Percentiles rank a stretch among this genome's conserved stretches.
Conservation (phyloP, 2,888 invertebrate genomes). For the Eueremaeus valkanovi region DNA sequence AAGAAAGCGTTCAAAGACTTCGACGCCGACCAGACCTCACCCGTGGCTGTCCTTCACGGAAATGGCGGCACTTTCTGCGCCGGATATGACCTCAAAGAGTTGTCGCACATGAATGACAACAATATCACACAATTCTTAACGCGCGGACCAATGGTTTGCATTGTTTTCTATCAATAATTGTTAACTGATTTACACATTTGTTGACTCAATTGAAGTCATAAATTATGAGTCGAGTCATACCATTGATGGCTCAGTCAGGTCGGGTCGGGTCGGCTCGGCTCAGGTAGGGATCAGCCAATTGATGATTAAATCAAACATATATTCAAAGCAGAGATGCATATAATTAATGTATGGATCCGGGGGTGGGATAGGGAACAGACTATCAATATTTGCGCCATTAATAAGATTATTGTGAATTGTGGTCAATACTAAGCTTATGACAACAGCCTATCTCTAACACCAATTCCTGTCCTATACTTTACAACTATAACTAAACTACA, state of each 20-base stretch:
- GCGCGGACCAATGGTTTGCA: constrained; percentile 58
- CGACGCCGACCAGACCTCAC: constrained; percentile 67
- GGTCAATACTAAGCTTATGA: no score
- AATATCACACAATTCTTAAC: constrained; percentile 38
- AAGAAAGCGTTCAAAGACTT: constrained; percentile 69
- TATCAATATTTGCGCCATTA: no score
- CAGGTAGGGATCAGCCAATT: neutral
- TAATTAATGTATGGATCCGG: no score
- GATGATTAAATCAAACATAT: neutral
- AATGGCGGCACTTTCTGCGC: constrained; percentile 87
- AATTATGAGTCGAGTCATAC: neutral
- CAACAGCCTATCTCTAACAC: no score
- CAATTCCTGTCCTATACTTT: no score
- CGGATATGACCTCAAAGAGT: constrained; percentile 79
- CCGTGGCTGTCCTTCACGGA: constrained; percentile 77
- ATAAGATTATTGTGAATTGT: no score
- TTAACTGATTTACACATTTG: constrained; percentile 4
- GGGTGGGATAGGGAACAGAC: no score
- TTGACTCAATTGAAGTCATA: neutral
- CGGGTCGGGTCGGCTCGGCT: no score
- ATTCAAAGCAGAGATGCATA: no score
- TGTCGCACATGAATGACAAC: constrained; percentile 53
- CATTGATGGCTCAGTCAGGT: no score
- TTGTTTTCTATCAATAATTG: neutral
- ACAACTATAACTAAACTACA: neutral